Conservation (phyloP, 92 coral and sea anemone species). For the Meandrina meandrites region DNA sequence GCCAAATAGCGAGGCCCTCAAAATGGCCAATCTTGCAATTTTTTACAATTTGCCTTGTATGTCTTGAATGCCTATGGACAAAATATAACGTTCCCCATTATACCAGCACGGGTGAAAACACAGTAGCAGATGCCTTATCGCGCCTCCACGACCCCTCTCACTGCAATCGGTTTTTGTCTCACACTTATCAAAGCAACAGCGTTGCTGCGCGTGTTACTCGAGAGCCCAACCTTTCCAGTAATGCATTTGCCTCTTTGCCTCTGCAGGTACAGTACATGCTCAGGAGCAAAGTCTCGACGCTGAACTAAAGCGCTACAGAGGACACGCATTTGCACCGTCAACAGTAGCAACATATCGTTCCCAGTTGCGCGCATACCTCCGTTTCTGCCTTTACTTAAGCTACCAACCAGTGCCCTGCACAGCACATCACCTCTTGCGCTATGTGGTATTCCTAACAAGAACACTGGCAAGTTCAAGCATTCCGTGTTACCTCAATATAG, state of each 20-base stretch:
- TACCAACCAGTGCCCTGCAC: constrained; percentile 38
- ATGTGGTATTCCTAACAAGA: constrained; percentile 50
- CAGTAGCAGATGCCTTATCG: constrained; percentile 44
- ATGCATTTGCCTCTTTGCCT: constrained; percentile 31
- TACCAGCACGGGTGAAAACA: constrained; percentile 12
- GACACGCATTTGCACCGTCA: constrained; percentile 35
- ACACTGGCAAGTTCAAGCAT: constrained; percentile 46
- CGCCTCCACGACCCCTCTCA: constrained; percentile 41
- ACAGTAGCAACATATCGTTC: constrained; percentile 43
- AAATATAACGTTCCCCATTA: too few species aligned
- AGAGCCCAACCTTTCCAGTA: constrained; percentile 39
- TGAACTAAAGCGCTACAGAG: constrained; percentile 27
- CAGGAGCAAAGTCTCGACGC: constrained; percentile 39
- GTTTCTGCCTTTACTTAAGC: constrained; percentile 49
- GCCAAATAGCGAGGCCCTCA: too few species aligned
- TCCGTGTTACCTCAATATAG: constrained; percentile 50
- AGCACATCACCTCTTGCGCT: constrained; percentile 35
- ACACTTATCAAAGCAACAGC: too few species aligned
- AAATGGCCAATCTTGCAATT: too few species aligned
- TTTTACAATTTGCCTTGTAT: too few species aligned
- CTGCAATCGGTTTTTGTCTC: too few species aligned
- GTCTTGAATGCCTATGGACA: too few species aligned
- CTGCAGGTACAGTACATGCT: constrained; percentile 41
- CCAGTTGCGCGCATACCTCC: too few species aligned
- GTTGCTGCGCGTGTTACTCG: too few species aligned